Conservation (phyloP, 2,797 vertebrate genomes). For the Hybognathus amarus region DNA sequence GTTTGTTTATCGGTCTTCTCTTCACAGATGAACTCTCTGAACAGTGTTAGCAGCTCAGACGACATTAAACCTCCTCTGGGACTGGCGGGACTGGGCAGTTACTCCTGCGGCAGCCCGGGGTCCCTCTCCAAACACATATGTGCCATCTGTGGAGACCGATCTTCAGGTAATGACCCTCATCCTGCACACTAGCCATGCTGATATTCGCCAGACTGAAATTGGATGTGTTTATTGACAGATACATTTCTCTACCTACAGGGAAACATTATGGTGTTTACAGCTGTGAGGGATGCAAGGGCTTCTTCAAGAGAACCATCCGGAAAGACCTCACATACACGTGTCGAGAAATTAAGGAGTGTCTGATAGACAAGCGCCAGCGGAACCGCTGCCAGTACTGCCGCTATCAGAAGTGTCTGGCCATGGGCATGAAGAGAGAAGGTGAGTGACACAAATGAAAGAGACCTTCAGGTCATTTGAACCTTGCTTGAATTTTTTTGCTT, state of each 20-base stretch:
- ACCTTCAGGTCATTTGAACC: background rate
- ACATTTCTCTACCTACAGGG: conserved; percentile 71
- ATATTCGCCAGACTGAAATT: background rate
- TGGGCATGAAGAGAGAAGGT: conserved; percentile 99
- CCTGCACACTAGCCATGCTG: background rate
- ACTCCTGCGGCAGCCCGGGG: conserved; percentile 87
- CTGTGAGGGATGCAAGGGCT: conserved; percentile 96
- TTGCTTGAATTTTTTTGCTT: background rate
- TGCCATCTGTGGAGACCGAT: conserved; percentile 95
- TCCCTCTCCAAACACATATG: conserved; percentile 95
- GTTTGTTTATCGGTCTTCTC: background rate
- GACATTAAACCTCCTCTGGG: conserved; percentile 91
- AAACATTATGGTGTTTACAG: conserved; percentile 96
- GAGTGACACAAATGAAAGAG: conserved; percentile 49
- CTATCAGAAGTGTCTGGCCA: conserved; percentile 93
- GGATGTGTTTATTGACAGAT: background rate
- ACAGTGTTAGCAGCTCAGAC: conserved; percentile 85
- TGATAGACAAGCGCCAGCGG: conserved; percentile 94
- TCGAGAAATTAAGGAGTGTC: conserved; percentile 92
- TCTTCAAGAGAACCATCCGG: conserved; percentile 95
- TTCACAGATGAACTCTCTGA: conserved; percentile 86
- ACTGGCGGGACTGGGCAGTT: conserved; percentile 84
- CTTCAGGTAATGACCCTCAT: conserved; percentile 84
- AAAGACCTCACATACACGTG: conserved; percentile 95
- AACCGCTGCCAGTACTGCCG: conserved; percentile 96